Conservation (phyloP, 2,888 invertebrate species). For the Torymus aiolomorphi region DNA sequence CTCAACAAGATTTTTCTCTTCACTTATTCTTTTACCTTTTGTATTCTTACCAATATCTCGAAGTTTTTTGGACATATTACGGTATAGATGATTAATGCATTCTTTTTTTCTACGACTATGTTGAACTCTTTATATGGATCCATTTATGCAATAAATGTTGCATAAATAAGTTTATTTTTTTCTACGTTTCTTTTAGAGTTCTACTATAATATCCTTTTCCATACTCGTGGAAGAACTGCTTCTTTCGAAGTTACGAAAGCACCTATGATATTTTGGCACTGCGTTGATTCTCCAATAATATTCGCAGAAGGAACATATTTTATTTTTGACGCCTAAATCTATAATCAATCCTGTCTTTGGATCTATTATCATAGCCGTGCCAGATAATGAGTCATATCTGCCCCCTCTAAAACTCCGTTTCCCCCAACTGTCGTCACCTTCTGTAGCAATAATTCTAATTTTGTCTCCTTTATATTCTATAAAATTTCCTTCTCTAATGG, state of each 20-base stretch:
- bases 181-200: neutral
- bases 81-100: neutral
- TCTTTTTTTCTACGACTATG: neutral
- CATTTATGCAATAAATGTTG: too few relatives aligned
- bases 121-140: neutral
- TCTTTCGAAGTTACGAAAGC: neutral
- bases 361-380: neutral
- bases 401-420: neutral
- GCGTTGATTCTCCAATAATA: neutral
- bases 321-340: neutral
- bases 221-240: neutral
- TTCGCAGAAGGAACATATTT: neutral
- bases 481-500: neutral
- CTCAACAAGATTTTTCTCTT: neutral
- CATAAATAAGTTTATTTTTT: too few relatives aligned
- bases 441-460: neutral
- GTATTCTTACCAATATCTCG: neutral
- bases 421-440: neutral
- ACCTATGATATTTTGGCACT: neutral
- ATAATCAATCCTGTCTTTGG: neutral
- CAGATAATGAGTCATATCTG: neutral
- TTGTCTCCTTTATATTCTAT: neutral
- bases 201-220: neutral
- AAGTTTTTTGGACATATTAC: neutral
- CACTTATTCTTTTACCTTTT: too few relatives aligned